A percentile compares a stretch with the other conserved stretches of the same genome.
phyloP scores from a whole-genome alignment of 1,140 invertebrate genomes.

The Choristoneura fumiferana region DNA sequence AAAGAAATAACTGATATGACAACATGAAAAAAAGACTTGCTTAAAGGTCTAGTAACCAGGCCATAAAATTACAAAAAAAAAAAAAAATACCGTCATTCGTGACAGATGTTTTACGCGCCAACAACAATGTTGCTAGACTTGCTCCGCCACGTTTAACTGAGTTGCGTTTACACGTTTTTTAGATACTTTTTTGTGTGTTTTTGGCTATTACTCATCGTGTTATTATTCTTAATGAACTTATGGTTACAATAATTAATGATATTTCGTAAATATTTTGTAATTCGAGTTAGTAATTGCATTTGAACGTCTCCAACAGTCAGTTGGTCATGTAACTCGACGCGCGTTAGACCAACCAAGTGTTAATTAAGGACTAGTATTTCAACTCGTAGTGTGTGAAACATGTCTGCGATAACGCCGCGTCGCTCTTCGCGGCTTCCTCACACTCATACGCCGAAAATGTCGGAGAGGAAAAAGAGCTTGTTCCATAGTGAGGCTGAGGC shows the following conservation, averaged over 20 bases:
- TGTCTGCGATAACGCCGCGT: slow-evolving; percentile 65
- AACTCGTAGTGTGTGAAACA: slow-evolving; percentile 26
- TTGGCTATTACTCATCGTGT: slow-evolving; percentile 9
- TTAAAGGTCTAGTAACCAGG: too few relatives aligned
- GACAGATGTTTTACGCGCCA: slow-evolving; percentile 77
- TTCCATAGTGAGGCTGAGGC: slow-evolving; percentile 52
- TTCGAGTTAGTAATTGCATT: neutral
- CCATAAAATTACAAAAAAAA: neutral
- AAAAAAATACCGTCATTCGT: slow-evolving; percentile 31
- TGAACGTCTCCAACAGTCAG: neutral
- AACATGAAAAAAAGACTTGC: too few relatives aligned
- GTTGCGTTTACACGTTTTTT: slow-evolving; percentile 33
- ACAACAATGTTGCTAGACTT: slow-evolving; percentile 54
- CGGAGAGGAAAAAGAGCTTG: slow-evolving; percentile 70
- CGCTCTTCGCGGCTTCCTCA: slow-evolving; percentile 57
- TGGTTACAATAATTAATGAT: neutral
- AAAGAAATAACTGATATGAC: too few relatives aligned
- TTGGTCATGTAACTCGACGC: slow-evolving; percentile 14
- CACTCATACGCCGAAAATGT: slow-evolving; percentile 69
- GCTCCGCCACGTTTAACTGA: slow-evolving; percentile 37
- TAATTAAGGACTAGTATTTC: neutral
- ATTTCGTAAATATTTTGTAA: neutral
- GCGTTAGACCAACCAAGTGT: neutral
- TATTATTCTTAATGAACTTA: neutral
- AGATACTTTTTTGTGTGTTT: slow-evolving; percentile 1